Base-by-base conservation (phyloP, 2,888 invertebrate genomes). In the Aleiodes leptofemur region DNA sequence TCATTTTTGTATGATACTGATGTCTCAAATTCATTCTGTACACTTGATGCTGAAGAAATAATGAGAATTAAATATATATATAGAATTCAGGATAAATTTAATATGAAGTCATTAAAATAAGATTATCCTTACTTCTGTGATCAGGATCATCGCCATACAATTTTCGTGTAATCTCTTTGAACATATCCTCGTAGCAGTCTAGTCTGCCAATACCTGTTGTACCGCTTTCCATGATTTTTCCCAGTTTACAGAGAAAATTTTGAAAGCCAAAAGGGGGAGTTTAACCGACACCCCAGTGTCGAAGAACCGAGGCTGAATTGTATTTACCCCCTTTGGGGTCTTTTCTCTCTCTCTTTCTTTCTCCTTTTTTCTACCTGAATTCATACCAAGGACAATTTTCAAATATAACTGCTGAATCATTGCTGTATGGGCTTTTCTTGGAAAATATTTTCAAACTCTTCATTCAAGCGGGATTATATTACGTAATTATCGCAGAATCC, bases 101-200 rank as follows among this genome's bases (percentile, higher is more conserved):
- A 34, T 34, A 16, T 23, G 23, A 23, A 23, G 5, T 2, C 14
- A 13, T 53, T 53, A 3, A 14, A 53, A 53, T 53, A 14, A 11
- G 55, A 16, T 64, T 16, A 64, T 64, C 48, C 72, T 83, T 85
- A 87, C 86, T 90, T 87, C 84, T 87, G 73, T 89, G 91, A 88
- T 81, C 89, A 70, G 86, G 90, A 88, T 96, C 96, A 90, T 96
- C 96, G 80, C 96, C 96, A 90, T 96, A 97, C 82, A 97, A 92
- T 91, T 97, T 97, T 90, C 96, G 93, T 79, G 96, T 96, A 87
- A 97, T 96, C 92, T 97, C 97, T 90, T 96, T 96, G 90, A 95
- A 95, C 94, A 95, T 95, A 88, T 95, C 95, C 90, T 96, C 95
- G 91, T 95, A 93, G 88, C 91, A 92, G 90, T 92, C 92, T 89